Evolutionary conservation across 2,888 invertebrate genomes (phyloP).

Genomic region (Lasiommata megera): DNA sequence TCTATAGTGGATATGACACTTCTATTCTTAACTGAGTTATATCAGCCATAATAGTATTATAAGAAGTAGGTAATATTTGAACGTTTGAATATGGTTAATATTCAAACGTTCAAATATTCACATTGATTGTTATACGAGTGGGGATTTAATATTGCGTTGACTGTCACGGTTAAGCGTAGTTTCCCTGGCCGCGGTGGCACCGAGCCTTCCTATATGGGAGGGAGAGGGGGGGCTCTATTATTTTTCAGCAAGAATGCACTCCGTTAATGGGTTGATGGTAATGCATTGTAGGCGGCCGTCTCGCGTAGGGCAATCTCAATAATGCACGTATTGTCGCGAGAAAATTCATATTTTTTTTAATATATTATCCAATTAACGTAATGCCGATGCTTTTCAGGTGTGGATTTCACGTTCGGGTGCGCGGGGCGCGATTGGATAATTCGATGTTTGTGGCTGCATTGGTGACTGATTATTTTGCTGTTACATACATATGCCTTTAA

Average conservation of each 20-base stretch:
- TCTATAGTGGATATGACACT: too few species aligned
- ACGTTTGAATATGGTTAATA: too few species aligned
- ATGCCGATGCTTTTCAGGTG: slow-evolving; percentile 27
- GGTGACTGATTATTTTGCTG: background rate
- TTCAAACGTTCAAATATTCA: too few species aligned
- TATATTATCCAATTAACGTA: slow-evolving; percentile 45
- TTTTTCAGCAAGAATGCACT: slow-evolving; percentile 74
- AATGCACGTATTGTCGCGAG: slow-evolving; percentile 55
- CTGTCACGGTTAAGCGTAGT: background rate
- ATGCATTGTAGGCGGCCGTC: slow-evolving; percentile 55
- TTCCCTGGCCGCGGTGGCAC: slow-evolving; percentile 31
- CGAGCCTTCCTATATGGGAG: slow-evolving; percentile 48
- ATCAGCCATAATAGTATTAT: too few species aligned
- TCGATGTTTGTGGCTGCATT: background rate
- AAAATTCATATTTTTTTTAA: slow-evolving; percentile 47
- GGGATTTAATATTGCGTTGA: background rate
- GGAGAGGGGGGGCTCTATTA: slow-evolving; percentile 49
- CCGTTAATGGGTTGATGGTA: slow-evolving; percentile 71
- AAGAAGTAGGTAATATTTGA: too few species aligned
- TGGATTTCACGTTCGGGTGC: slow-evolving; percentile 8
- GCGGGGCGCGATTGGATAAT: slow-evolving; percentile 4
- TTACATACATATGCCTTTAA: background rate
- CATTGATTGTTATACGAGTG: too few species aligned
- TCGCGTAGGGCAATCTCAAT: slow-evolving; percentile 67
- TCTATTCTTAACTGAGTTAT: too few species aligned